These are phyloP conservation scores for Tragelaphus strepsiceros DNA, from an alignment of 2,113 vertebrate species.

Conservation along the genomic window DNA sequence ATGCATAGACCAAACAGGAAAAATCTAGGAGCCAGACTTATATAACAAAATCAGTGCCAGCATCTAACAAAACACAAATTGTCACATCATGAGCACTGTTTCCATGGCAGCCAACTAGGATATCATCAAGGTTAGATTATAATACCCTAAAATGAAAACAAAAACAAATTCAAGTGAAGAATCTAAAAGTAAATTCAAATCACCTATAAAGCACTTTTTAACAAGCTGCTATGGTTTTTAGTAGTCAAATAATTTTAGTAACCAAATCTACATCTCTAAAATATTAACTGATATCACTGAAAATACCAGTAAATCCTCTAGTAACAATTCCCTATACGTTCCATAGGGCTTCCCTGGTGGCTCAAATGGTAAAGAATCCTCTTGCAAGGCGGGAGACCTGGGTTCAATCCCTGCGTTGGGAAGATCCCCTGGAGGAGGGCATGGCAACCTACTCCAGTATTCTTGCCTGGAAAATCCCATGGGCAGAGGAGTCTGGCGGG, in stretches of 20 bases:
- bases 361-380: neutral
- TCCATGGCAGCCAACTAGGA: neutral
- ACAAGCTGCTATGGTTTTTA: neutral
- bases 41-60: neutral
- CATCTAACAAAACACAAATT: neutral
- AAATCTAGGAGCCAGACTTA: neutral
- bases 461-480: neutral
- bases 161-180: neutral
- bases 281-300: neutral
- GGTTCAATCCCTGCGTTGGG: neutral
- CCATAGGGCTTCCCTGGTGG: neutral
- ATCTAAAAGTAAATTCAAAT: slow-evolving; percentile 16
- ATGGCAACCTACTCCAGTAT: neutral
- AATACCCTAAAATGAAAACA: neutral
- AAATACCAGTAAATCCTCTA: neutral
- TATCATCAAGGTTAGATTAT: neutral
- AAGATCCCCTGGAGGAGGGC: neutral
- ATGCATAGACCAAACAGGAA: neutral
- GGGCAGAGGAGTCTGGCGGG: neutral
- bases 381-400: neutral
- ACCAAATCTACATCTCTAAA: neutral
- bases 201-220: neutral
- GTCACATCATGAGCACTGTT: neutral
- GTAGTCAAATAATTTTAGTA: neutral
- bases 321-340: neutral